Base-by-base conservation (phyloP, 2,113 vertebrate genomes). In the Datnioides undecimradiatus region DNA sequence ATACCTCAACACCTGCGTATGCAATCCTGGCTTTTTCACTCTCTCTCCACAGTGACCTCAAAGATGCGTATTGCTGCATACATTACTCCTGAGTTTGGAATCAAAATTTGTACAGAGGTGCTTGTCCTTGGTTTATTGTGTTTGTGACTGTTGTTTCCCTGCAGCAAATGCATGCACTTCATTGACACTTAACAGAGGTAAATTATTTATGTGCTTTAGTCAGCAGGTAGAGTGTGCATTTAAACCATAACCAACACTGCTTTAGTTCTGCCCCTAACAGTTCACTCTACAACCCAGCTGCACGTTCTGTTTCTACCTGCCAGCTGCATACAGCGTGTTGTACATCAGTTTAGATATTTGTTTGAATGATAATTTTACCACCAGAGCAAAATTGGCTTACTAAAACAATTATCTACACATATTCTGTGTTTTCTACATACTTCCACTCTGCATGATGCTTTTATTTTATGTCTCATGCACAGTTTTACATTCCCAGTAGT, bases 121-220 rank as follows among this genome's bases (percentile, higher is more conserved):
- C 54, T 60, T 9, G 0, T 74, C 49, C 7, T 60, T 58, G 73
- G 70, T 77, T 75, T 77, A 64, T 46, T 79, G 16, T 63, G 69
- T 52, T 49, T 84, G 75, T 82, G 36, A 45, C 52, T 80, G 76
- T 77, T 76, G 57, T 84, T 51, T 74, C 48, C 54, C 59, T 58
- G 23, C 41, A 80, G 69, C 41, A 83, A 84, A 73, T 71, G 71
- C 64, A 62, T 71, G 65, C 74, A 81, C 85, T 82, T 79, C 62
- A 76, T 46, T 64, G 79, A 87, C 82, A 81, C 82, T 88, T 77
- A 78, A 45, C 64, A 41, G 69, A 33, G 55, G 77, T 86, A 74
- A 74, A 91, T 89, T 67, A 90, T 90, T 76, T 36, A 88, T 84
- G 79, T 31, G 40, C 69, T 87, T 75, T 34, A 83, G 78, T 88